These are phyloP conservation scores for Mus spicilegus DNA, from an alignment of 2,113 vertebrate genomes.

Conservation along the genomic window DNA sequence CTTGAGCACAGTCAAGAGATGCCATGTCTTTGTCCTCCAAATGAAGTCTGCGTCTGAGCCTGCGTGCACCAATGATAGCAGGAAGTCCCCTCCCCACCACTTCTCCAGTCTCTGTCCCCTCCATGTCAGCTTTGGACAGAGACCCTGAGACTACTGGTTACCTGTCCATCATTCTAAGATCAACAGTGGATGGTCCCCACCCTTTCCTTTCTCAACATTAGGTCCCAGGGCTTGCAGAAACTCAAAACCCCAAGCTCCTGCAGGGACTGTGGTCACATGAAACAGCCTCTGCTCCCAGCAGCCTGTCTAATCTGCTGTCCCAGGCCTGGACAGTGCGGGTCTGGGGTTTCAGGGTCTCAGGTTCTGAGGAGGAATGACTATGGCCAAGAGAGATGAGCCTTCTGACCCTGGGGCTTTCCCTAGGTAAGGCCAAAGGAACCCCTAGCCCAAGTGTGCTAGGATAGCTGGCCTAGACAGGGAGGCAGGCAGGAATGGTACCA, in stretches of 20 bases:
- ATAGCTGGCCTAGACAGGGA: neutral
- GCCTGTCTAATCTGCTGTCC: neutral
- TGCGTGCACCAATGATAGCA: fast-evolving
- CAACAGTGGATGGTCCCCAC: neutral
- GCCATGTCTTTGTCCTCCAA: neutral
- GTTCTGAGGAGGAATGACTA: neutral
- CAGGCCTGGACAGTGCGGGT: too few species aligned
- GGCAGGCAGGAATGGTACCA: neutral
- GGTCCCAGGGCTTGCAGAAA: neutral
- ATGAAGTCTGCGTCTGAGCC: neutral
- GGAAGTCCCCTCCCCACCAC: too few species aligned
- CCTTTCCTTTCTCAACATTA: neutral
- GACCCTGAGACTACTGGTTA: neutral
- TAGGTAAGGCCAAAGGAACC: neutral
- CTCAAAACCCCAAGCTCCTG: neutral
- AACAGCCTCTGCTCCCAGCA: neutral
- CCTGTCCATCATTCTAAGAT: neutral
- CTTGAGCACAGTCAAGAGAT: neutral
- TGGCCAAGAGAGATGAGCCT: neutral
- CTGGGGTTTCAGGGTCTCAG: neutral
- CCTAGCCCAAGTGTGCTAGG: neutral
- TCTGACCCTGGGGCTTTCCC: neutral
- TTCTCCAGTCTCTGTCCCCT: neutral
- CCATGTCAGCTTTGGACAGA: neutral
- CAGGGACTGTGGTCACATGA: neutral